Evolutionary conservation across 1,140 invertebrate species (phyloP).

Genomic region (Steinernema khuongi): DNA sequence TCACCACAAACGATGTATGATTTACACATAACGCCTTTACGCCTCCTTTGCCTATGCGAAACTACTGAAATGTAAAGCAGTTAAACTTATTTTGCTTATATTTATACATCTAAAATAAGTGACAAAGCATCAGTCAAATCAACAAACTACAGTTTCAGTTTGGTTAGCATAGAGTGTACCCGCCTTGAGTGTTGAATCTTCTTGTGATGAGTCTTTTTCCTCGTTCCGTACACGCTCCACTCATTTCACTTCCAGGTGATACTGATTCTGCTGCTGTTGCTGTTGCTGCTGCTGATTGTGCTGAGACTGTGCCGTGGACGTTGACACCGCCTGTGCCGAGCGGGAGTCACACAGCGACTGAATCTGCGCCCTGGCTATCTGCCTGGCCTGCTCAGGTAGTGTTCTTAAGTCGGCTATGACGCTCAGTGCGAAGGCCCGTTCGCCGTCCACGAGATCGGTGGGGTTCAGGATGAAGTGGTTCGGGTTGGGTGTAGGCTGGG

Average conservation of each 20-base stretch:
- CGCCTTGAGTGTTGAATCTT: no score
- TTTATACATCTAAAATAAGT: not conserved
- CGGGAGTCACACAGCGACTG: not conserved
- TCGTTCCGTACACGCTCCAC: not conserved
- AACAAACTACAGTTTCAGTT: not conserved
- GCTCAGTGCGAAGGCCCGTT: constrained; percentile 34
- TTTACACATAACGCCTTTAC: no score
- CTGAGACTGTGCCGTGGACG: not conserved
- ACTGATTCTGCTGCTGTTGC: not conserved
- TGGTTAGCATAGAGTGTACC: constrained; percentile 9
- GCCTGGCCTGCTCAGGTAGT: constrained; percentile 15
- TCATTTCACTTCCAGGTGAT: not conserved
- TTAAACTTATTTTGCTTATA: not conserved
- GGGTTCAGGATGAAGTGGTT: constrained; percentile 18
- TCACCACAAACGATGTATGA: no score
- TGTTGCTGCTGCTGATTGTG: not conserved
- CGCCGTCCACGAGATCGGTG: constrained; percentile 33
- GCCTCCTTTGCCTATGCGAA: no score
- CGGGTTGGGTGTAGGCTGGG: not conserved
- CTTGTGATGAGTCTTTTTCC: not conserved
- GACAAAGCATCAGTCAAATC: not conserved
- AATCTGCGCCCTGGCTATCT: constrained; percentile 25
- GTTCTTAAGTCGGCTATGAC: constrained; percentile 32
- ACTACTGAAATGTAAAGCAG: no score
- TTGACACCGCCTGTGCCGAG: not conserved